A percentile compares a stretch with the other conserved stretches of the same genome.
Evolutionary conservation across 2,888 invertebrate species (phyloP).

Genomic region (Agrilus mali): DNA sequence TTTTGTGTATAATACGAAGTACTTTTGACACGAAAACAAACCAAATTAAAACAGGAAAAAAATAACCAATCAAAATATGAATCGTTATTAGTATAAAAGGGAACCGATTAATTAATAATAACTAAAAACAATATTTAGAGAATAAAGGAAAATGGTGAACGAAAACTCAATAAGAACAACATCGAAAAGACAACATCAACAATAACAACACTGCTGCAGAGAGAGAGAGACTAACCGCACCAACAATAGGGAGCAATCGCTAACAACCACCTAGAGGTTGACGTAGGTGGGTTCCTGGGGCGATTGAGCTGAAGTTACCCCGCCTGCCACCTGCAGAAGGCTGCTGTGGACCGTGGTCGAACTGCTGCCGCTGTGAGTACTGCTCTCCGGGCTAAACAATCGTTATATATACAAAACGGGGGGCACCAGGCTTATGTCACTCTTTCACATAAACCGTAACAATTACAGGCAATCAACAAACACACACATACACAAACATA

Average conservation of each 20-base stretch:
- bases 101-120: background rate
- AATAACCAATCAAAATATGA: no score
- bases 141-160: constrained; percentile 1
- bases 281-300: constrained; percentile 88
- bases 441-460: no score
- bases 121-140: background rate
- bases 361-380: constrained; percentile 28
- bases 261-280: constrained; percentile 46
- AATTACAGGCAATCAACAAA: constrained; percentile 7
- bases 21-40: no score
- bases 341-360: constrained; percentile 31
- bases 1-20: no score
- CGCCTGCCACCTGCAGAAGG: constrained; percentile 39
- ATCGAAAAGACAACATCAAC: constrained; percentile 13
- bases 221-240: constrained; percentile 27
- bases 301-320: constrained; percentile 46
- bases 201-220: constrained; percentile 32
- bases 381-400: constrained; percentile 38
- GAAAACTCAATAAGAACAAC: constrained; percentile 11
- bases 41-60: no score
- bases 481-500: constrained; percentile 16
- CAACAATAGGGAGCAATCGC: constrained; percentile 4
- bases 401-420: constrained; percentile 34
- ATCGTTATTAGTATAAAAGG: no score
- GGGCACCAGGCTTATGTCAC: constrained; percentile 6